Evolutionary conservation across 2,113 vertebrate genomes (phyloP).

Genomic region (Blennius ocellaris): DNA sequence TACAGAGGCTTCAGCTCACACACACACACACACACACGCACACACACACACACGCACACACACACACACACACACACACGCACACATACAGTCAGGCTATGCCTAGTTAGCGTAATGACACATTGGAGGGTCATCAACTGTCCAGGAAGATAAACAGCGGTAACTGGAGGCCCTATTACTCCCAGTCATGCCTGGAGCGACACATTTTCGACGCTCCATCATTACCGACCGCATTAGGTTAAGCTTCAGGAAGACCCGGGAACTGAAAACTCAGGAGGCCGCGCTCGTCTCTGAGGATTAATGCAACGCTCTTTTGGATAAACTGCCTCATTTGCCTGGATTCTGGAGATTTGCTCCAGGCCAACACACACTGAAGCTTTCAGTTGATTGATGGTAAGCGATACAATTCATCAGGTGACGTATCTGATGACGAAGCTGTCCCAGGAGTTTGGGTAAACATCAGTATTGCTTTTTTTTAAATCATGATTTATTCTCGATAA

Average conservation of each 20-base stretch:
- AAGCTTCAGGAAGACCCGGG: slow-evolving; percentile 39
- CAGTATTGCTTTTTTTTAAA: not conserved
- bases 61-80: slow-evolving; percentile 29
- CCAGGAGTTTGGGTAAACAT: not conserved
- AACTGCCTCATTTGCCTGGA: slow-evolving; percentile 21
- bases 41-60: slow-evolving; percentile 21
- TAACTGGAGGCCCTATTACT: slow-evolving; percentile 75
- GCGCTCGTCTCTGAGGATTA: slow-evolving; percentile 7
- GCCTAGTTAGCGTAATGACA: slow-evolving; percentile 78
- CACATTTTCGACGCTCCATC: slow-evolving; percentile 54
- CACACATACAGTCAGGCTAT: slow-evolving; percentile 35
- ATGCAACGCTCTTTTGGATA: slow-evolving; percentile 10
- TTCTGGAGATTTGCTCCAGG: slow-evolving; percentile 6
- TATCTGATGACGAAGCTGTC: not conserved
- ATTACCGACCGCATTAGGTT: slow-evolving; percentile 58
- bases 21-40: slow-evolving; percentile 21
- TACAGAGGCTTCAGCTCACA: slow-evolving; percentile 21
- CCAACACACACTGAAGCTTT: not conserved
- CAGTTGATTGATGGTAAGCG: not conserved
- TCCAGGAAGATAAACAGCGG: slow-evolving; percentile 79
- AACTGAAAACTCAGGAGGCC: slow-evolving; percentile 14
- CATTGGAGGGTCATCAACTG: slow-evolving; percentile 75
- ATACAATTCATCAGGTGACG: not conserved
- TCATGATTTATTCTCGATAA: too few species aligned
- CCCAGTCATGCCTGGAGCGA: slow-evolving; percentile 68